Evolutionary conservation across 2,888 invertebrate species (phyloP).

Genomic region (Heliconius cydno): DNA sequence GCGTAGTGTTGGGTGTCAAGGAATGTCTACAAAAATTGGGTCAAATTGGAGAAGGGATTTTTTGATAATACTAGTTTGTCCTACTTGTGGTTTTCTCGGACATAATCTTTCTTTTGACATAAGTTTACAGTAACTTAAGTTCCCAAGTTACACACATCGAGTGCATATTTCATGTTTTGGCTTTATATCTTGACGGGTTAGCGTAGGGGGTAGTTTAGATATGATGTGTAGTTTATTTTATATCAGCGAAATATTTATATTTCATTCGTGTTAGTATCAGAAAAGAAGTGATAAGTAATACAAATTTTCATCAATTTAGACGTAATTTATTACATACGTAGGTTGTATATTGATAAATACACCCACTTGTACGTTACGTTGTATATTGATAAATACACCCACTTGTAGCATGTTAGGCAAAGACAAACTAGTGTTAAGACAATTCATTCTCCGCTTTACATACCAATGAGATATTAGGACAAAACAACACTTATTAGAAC

Average conservation of each 20-base stretch:
- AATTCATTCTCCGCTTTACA: background rate
- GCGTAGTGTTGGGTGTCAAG: no score
- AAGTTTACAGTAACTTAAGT: background rate
- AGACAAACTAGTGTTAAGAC: background rate
- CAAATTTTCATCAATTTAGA: no score
- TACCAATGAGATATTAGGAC: background rate
- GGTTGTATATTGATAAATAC: no score
- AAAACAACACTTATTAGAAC: no score
- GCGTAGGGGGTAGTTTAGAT: background rate
- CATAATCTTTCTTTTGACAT: background rate
- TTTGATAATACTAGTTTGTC: no score
- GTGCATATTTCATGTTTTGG: constrained; percentile 13
- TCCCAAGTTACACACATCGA: constrained; percentile 3
- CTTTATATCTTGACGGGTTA: constrained; percentile 8
- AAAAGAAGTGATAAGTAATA: background rate
- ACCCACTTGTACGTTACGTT: no score
- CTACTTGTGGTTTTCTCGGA: background rate
- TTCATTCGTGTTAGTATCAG: background rate
- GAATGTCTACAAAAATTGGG: no score
- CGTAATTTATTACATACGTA: no score
- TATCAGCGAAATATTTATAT: background rate
- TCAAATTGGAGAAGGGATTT: no score
- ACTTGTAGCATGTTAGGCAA: no score
- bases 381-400: no score
- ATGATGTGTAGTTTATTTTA: constrained; percentile 8